Conservation (phyloP, 2,888 invertebrate genomes). For the Tetramorium bicarinatum region DNA sequence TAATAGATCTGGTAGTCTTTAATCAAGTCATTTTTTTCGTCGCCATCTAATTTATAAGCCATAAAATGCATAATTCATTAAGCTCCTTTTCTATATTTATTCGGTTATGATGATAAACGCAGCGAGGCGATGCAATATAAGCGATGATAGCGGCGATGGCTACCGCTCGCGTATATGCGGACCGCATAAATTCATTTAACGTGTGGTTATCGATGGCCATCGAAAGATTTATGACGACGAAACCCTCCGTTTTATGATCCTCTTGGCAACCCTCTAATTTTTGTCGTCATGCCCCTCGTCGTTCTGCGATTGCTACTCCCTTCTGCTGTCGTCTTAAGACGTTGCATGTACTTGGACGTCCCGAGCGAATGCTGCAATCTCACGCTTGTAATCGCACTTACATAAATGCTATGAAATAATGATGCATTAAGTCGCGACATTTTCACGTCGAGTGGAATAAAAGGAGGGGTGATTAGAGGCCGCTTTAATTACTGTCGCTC, state of each 20-base stretch:
- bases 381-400: not conserved
- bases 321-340: slow-evolving; percentile 6
- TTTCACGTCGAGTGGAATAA: slow-evolving; percentile 14
- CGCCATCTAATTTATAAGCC: not conserved
- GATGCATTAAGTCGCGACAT: not conserved
- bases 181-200: slow-evolving; percentile 74
- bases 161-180: slow-evolving; percentile 55
- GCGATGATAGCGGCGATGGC: slow-evolving; percentile 30
- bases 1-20: not conserved
- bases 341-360: not conserved
- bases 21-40: slow-evolving; percentile 3
- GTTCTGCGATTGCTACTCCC: slow-evolving; percentile 52
- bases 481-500: slow-evolving; percentile 64
- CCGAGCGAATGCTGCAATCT: slow-evolving; percentile 4
- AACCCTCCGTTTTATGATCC: slow-evolving; percentile 58
- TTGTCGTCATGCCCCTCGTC: slow-evolving; percentile 46
- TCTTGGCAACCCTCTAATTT: slow-evolving; percentile 63
- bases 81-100: slow-evolving; percentile 31
- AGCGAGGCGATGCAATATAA: slow-evolving; percentile 5
- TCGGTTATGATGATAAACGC: slow-evolving; percentile 41
- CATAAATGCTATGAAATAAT: not conserved
- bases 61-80: slow-evolving; percentile 41
- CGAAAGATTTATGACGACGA: slow-evolving; percentile 68
- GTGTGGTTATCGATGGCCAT: slow-evolving; percentile 68
- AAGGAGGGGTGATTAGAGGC: slow-evolving; percentile 59